A percentile compares a stretch with the other conserved stretches of the same genome.
Evolutionary conservation across 2,113 vertebrate genomes (phyloP).

Genomic region (Erythrocercus mccallii): DNA sequence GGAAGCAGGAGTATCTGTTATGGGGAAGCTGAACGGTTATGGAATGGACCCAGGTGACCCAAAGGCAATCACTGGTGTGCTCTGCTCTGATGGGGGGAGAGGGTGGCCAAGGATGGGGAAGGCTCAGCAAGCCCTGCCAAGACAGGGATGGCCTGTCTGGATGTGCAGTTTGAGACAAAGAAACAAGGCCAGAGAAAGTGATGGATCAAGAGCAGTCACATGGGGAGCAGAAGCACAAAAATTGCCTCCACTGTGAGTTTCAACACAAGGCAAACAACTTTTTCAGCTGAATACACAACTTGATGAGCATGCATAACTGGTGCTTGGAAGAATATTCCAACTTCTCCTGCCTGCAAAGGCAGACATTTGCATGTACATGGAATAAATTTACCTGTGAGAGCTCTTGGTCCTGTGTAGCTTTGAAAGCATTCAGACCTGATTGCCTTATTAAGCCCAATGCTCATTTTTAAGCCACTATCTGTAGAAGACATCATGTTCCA

Average conservation of each 20-base stretch:
- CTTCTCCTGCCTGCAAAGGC: neutral
- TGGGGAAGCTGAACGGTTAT: neutral
- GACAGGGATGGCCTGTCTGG: neutral
- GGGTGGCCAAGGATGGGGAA: neutral
- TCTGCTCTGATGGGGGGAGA: neutral
- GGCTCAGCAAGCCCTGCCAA: neutral
- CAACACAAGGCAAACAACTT: neutral
- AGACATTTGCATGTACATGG: neutral
- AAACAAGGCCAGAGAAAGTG: neutral
- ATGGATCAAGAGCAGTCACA: neutral
- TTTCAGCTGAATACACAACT: neutral
- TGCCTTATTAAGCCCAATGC: neutral
- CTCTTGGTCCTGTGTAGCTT: neutral
- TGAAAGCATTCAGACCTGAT: neutral
- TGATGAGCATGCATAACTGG: neutral
- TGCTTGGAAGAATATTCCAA: neutral
- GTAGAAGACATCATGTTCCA: constrained; percentile 24
- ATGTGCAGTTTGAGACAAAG: neutral
- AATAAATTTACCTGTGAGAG: constrained; percentile 14
- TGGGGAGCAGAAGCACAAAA: neutral
- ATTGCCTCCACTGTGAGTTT: neutral
- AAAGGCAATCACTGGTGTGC: fast-evolving
- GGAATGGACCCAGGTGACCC: neutral
- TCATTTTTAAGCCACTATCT: constrained; percentile 41
- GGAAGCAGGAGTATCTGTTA: neutral